Conservation (phyloP, 2,888 invertebrate species). For the Xylophagus ater region DNA sequence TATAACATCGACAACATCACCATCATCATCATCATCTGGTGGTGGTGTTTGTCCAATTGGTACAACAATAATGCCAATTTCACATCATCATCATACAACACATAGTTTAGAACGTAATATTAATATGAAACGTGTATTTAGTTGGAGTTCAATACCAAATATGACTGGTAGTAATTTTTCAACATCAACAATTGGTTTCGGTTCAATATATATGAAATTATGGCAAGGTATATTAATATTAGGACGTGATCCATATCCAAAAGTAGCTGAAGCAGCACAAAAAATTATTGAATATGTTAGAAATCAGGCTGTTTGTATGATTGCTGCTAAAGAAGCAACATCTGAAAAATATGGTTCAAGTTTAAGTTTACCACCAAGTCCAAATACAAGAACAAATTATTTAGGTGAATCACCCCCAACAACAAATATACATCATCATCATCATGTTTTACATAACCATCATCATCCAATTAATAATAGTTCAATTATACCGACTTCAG, state of each 20-base stretch:
- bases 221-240: constrained; percentile 74
- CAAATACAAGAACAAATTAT: constrained; percentile 43
- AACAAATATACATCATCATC: too few relatives aligned
- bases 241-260: constrained; percentile 78
- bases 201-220: constrained; percentile 75
- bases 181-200: constrained; percentile 18
- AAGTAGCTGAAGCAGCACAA: constrained; percentile 66
- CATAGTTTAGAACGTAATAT: constrained; percentile 39
- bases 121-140: constrained; percentile 52
- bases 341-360: constrained; percentile 35
- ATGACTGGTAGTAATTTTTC: constrained; percentile 24
- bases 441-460: too few relatives aligned
- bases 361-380: constrained; percentile 49
- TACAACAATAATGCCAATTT: background rate
- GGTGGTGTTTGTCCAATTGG: constrained; percentile 17
- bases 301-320: constrained; percentile 44
- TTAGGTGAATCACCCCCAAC: constrained; percentile 28
- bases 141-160: constrained; percentile 58
- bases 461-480: background rate
- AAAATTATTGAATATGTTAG: constrained; percentile 68
- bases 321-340: constrained; percentile 37
- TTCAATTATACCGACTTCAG: background rate
- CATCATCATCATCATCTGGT: background rate
- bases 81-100: constrained; percentile 24
- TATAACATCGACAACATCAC: constrained; percentile 2